phyloP scores from a whole-genome alignment of 2,797 vertebrate species.

The Eleutherodactylus coqui region DNA sequence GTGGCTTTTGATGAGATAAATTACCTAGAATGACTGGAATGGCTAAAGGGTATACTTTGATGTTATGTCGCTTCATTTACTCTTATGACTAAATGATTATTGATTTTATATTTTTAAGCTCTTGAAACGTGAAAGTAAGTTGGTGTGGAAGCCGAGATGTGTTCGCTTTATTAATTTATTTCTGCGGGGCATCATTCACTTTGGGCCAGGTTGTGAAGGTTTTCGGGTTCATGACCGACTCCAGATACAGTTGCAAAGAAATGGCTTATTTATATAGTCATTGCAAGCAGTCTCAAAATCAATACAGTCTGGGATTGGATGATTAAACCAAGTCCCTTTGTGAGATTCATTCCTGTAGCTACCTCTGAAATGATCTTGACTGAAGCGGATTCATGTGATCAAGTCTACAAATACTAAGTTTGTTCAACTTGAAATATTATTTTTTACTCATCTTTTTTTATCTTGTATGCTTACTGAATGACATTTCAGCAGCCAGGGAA shows the following conservation, averaged over 20 bases:
- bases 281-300: constrained; percentile 86
- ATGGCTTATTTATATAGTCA: constrained; percentile 88
- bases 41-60: constrained; percentile 87
- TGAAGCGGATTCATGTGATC: constrained; percentile 78
- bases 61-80: constrained; percentile 91
- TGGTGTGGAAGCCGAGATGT: constrained; percentile 79
- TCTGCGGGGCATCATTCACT: constrained; percentile 85
- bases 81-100: constrained; percentile 95
- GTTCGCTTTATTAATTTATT: constrained; percentile 88
- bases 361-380: constrained; percentile 76
- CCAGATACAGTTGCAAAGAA: constrained; percentile 83
- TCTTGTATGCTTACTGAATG: constrained; percentile 73
- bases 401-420: constrained; percentile 77
- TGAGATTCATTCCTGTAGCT: constrained; percentile 81
- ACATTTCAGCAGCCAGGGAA: constrained; percentile 74
- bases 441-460: constrained; percentile 72
- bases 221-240: constrained; percentile 84
- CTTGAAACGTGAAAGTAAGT: constrained; percentile 88
- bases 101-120: constrained; percentile 91
- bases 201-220: constrained; percentile 83
- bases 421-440: constrained; percentile 77
- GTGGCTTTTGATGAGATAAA: constrained; percentile 87
- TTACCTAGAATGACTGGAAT: constrained; percentile 84
- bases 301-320: constrained; percentile 85
- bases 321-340: constrained; percentile 86